Evolutionary conservation across 2,888 invertebrate genomes (phyloP).

Genomic region (Lasioglossum marginatum): DNA sequence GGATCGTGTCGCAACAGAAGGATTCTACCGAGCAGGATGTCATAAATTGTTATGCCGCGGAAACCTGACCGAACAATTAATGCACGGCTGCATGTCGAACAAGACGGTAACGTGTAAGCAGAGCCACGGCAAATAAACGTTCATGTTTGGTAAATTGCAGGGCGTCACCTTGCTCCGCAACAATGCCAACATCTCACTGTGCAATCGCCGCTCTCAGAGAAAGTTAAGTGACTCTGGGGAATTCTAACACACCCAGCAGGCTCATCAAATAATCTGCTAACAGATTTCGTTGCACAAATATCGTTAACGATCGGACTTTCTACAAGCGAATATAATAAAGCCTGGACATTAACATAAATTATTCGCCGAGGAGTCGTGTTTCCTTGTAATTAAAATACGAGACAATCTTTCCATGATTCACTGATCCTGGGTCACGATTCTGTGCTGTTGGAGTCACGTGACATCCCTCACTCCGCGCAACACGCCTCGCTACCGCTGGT

Average conservation of each 20-base stretch:
- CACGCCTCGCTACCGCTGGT: not conserved
- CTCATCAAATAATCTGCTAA: not conserved
- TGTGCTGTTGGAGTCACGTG: not conserved
- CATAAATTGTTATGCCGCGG: not conserved
- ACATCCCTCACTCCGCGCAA: not conserved
- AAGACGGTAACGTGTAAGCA: not conserved
- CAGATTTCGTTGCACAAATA: not conserved
- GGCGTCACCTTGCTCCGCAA: slow-evolving; percentile 17
- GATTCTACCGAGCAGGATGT: not conserved
- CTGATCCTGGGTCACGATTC: not conserved
- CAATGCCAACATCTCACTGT: slow-evolving; percentile 13
- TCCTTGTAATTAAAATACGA: not conserved
- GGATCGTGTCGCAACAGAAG: not conserved
- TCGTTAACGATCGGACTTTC: not conserved
- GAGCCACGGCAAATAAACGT: not conserved
- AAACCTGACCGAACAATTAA: slow-evolving; percentile 11
- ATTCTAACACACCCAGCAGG: slow-evolving; percentile 2
- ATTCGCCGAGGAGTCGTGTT: not conserved
- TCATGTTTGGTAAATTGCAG: slow-evolving; percentile 16
- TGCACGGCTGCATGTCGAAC: not conserved
- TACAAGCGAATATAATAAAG: not conserved
- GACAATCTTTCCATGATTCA: not conserved
- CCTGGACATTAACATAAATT: not conserved
- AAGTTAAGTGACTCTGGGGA: not conserved
- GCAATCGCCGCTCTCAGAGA: slow-evolving; percentile 4